Evolutionary conservation across 1,140 invertebrate species (phyloP), one percentile per base, ranked within the genome.

Genomic region (Maconellicoccus hirsutus): DNA sequence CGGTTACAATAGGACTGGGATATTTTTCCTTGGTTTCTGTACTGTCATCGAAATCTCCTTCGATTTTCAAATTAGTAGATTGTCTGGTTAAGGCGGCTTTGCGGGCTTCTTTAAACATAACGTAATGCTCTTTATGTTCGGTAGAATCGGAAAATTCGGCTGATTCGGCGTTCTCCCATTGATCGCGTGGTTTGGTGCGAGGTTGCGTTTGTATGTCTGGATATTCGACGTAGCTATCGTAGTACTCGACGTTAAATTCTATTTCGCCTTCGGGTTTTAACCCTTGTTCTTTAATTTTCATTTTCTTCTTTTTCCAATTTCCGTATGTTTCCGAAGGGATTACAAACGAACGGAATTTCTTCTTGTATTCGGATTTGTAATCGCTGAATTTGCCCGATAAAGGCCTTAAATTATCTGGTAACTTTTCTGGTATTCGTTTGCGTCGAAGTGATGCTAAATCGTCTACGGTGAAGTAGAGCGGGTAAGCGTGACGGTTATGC

Each of bases 31-130:
- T 71, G 12, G 26, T 66, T 72, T 75, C 74, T 0, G 74, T 74
- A 19, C 70, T 22, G 8, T 21, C 25, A 0, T 76, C 73, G 8
- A 75, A 21, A 4, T 70, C 69, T 12, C 75, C 75, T 66, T 74
- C 74, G 16, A 76, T 66, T 70, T 73, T 72, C n/a, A 76, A 70
- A 63, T 69, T 74, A 0, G 75, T 75, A 10, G 71, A 29, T 59
- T 70, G 73, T 26, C 74, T 73, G 10, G 23, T 25, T 27, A 76
- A 59, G 16, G 70, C 71, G 3, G 74, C 73, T 23, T 73, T 23
- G 22, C 61, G 10, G 8, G 61, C 61, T 23, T 66, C 21, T 19
- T 25, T 26, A 19, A 25, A 26, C 22, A 26, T 26, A 8, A 66
- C 22, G 61, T 66, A 66, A 6, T 26, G 8, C 8, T 66, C 61